Base-by-base conservation (phyloP, 2,888 invertebrate species). In the Stictocephala bisonia region DNA sequence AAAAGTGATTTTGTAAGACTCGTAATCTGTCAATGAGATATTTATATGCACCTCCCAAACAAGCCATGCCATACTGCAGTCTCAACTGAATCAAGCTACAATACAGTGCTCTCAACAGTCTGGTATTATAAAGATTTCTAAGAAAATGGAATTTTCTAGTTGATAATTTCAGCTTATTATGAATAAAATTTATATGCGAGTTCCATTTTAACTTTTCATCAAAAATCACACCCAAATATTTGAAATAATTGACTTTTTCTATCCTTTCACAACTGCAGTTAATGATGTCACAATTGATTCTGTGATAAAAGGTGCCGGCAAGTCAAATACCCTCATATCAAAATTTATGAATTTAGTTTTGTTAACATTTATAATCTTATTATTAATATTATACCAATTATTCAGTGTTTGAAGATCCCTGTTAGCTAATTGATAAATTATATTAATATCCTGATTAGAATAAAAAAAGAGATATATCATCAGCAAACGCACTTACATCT, bases 291-390 rank as follows among this genome's bases (percentile, higher is more conserved):
- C 51, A 51, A 22, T 51, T 22, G 3, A 20, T 6, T 6, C 20
- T 20, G 24, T 18, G 51, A 13, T 51, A 51, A 51, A 6, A 6
- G 3, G 2, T 51, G 20, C 11, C 18, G 2, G 18, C 11, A 51
- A 18, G 3, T 51, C 51, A 51, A 51, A 51, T 11, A 20, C 51
- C 20, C 13, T 51, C 2, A 51, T 22, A 51, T 51, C 22, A 20
- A 60, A 60, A 60, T 60, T 60, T 3, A 35, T 35, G 35, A 31
- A 60, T 27, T 60, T 31, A 9, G 31, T 35, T 35, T 60, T 60
- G 18, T 20, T 60, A n/a, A 60, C 60, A 60, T 60, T 60, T 7
- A 60, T 35, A 13, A 15, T 13, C 60, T 31, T 60, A 27, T 26
- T 27, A 60, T 60, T 60, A n/a, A 6, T 18, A 18, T 29, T 31